Base-by-base conservation (phyloP, 2,797 vertebrate genomes). In the Pitangus sulphuratus region DNA sequence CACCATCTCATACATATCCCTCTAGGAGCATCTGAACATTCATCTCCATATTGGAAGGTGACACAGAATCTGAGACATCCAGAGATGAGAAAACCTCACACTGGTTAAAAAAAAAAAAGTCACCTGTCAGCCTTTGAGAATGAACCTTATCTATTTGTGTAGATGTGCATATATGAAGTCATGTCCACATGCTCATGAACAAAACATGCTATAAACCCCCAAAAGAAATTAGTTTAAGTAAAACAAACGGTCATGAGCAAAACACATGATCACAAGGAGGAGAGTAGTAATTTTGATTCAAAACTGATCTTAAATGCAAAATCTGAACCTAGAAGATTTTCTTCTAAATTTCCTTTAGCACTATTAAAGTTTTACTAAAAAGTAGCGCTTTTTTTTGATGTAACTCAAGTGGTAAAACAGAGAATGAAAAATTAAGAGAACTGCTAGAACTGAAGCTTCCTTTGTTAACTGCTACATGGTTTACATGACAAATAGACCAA, bases 371-470 rank as follows among this genome's bases (percentile, higher is more conserved):
- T 15, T 81, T 31, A 53, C 11, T 57, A 42, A n/a, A 89, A 28
- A 19, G 0, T 0, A 51, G 6, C 5, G 51, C 20, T 77, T 89
- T 51, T 33, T 51, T 33, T 45, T 13, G 16, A 44, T 5, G 2
- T 11, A 57, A 64, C 50, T 39, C 12, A 42, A 16, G n/a, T 21
- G 17, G 31, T 17, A 87, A n/a, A 48, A 61, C 4, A 80, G 12
- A 51, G 24, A 48, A 76, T 14, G 22, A 74, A 65, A 76, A 53
- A 30, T 21, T 22, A 65, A 11, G 21, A 47, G 39, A 48, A 44
- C 1, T 39, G 18, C 28, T 65, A 62, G 12, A 82, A 81, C 20
- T 14, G 35, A 72, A 58, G 39, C 30, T 37, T 44, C 51, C 30
- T 65, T 51, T 75, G 30, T 26, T 65, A 80, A 50, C 28, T 45